Base-by-base conservation (phyloP, 92 coral and sea anemone genomes). In the Virgularia gustaviana region DNA sequence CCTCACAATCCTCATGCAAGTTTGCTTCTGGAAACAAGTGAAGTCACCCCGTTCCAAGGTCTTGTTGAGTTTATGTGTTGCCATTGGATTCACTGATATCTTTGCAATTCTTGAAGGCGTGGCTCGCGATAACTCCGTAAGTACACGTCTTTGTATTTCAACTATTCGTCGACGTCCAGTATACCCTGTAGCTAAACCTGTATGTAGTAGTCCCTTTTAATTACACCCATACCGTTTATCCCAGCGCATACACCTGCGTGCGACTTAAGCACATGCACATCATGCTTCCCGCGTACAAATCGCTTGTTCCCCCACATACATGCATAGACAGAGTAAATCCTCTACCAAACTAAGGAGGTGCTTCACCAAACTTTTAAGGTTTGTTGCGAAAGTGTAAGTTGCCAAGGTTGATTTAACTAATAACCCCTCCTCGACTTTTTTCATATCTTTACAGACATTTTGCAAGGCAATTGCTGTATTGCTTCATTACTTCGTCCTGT, bases 61-160 rank as follows among this genome's bases (percentile, higher is more conserved):
- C n/a, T 76, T 86, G 27, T 38, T 79, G 13, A 82, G 84, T 68
- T 73, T 86, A n/a, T 86, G 90, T 39, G 71, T 82, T 39, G 87
- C 90, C 15, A 82, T 86, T 51, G 85, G 81, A 7, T 57, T 67
- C 33, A 81, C 81, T 16, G 77, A 81, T 51, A 41, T 58, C 27
- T 38, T 82, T 16, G 81, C 78, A 0, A 47, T 75, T 51, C 70
- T 75, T 13, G 95, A 91, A 57, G 90, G 97, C 1, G 81, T 87
- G 3, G 91, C 97, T 33, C 78, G 95, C 27, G 83, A 81, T 34
- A 83, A 76, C 60, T 61, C 82, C 86, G 97, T 88, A 78, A n/a
- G 79, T 37, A 9, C 22, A n/a, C n/a, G n/a, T n/a, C 29, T 35
- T 29, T 15, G 22, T 38, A 28, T 28, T 59, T 32, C 16, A 59